Evolutionary conservation across 2,888 invertebrate species (phyloP), one percentile per base, ranked within the genome.

Genomic region (Brenthis hecate): DNA sequence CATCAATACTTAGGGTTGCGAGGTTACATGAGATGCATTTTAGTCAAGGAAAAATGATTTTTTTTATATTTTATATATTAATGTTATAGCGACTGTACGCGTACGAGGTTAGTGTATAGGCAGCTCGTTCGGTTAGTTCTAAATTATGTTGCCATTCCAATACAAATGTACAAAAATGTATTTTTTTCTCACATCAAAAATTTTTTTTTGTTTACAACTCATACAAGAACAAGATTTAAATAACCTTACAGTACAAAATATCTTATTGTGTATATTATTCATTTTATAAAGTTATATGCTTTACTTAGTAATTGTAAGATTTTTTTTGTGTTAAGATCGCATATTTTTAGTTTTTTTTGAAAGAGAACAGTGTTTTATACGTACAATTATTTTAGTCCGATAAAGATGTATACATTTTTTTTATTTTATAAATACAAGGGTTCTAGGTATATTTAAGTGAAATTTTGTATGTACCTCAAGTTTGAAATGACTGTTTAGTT

Each of bases 201-300:
- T 63, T 53, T 65, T 68, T 64, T 53, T 64, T 70, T 61, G 54
- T 64, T 66, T 58, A 55, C 56, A 63, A 57, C 65, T 63, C 60
- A 60, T 60, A 71, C 64, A 64, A 65, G 60, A 74, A 72, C 69
- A 54, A 55, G 65, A 75, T 72, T 72, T 68, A 65, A 72, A 72
- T 78, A 87, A 91, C 92, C 91, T 91, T 80, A 91, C 88, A 92
- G 92, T 92, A 92, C 92, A 92, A 92, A 90, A 89, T 88, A 89
- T 83, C 82, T 84, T 89, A 86, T 88, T 86, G 84, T 86, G 85
- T 86, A 89, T 85, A 84, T 83, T 87, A 84, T 85, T 88, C 86
- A 86, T 86, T 81, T 60, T 83, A 86, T 86, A 77, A 73, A 84
- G 84, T 81, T 81, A 79, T 88, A 89, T 92, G 92, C 92, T 92